Percentiles rank a stretch among this genome's conserved stretches.
Conservation (phyloP, 2,888 invertebrate genomes). For the Acleris holmiana region DNA sequence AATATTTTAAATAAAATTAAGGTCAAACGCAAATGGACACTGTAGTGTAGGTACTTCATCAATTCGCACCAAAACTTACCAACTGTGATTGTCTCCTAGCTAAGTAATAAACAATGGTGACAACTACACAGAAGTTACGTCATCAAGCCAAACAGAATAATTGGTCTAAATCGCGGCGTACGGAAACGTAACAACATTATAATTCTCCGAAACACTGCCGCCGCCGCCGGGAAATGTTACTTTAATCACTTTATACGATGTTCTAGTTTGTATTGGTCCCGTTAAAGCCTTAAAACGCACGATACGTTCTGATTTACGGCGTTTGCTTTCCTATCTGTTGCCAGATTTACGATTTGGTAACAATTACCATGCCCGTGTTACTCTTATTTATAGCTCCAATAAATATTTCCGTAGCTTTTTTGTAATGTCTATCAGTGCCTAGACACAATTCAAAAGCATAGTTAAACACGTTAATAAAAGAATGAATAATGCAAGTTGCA, state of each 20-base stretch:
- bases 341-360: conserved; percentile 52
- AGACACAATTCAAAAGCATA: too few relatives aligned
- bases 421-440: too few relatives aligned
- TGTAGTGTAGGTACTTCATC: too few relatives aligned
- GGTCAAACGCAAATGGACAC: too few relatives aligned
- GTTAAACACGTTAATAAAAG: too few relatives aligned
- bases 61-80: background rate
- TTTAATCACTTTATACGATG: conserved; percentile 79
- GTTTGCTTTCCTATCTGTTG: conserved; percentile 50
- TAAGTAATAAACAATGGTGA: conserved; percentile 19
- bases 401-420: conserved; percentile 3
- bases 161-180: conserved; percentile 48
- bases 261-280: conserved; percentile 66
- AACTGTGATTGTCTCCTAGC: background rate
- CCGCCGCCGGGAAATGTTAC: conserved; percentile 73
- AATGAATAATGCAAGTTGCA: conserved; percentile 1
- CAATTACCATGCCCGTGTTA: conserved; percentile 36
- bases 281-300: conserved; percentile 63
- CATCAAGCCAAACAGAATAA: conserved; percentile 40
- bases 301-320: conserved; percentile 67
- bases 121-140: conserved; percentile 32
- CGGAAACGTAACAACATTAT: conserved; percentile 74
- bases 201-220: conserved; percentile 64
- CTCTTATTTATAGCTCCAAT: conserved; percentile 22
- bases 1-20: too few relatives aligned